Percentiles rank a stretch among this genome's conserved stretches.
phyloP scores from a whole-genome alignment of 2,113 vertebrate genomes.

The Crotalus helleri region DNA sequence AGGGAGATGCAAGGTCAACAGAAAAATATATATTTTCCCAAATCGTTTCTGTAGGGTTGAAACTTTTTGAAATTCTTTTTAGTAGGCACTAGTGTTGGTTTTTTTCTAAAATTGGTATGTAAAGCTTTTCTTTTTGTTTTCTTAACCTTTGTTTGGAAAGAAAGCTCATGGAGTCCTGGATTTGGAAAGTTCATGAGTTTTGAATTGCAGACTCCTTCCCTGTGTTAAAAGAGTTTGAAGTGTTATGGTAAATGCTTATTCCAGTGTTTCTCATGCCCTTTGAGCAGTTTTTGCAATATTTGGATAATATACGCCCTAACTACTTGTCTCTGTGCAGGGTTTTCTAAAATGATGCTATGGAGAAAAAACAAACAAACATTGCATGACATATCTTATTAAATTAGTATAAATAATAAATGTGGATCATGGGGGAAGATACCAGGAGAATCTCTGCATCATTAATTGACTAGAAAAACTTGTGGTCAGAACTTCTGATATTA shows the following conservation, averaged over 20 bases:
- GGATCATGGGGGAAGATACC: neutral
- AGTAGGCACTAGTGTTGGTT: neutral
- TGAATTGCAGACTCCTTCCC: neutral
- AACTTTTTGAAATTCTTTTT: neutral
- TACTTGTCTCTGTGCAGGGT: neutral
- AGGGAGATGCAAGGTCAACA: slow-evolving; percentile 10
- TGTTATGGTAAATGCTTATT: neutral
- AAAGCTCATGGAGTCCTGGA: neutral
- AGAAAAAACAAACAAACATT: neutral
- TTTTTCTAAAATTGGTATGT: neutral
- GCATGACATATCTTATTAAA: neutral
- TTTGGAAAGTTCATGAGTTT: slow-evolving; percentile 14
- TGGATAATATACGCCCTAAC: neutral
- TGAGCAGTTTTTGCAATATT: neutral
- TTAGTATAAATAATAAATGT: neutral
- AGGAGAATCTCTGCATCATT: neutral
- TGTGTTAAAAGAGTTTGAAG: neutral
- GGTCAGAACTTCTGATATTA: neutral
- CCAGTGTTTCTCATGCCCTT: neutral
- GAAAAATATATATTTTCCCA: neutral
- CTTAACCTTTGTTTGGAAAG: slow-evolving; percentile 3
- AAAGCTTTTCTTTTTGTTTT: slow-evolving; percentile 15
- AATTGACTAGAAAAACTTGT: neutral
- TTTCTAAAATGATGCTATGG: neutral
- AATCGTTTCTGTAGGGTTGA: neutral